Evolutionary conservation across 2,797 vertebrate species (phyloP), one percentile per base, ranked within the genome.

Genomic region (Percopsis omiscomaycus): DNA sequence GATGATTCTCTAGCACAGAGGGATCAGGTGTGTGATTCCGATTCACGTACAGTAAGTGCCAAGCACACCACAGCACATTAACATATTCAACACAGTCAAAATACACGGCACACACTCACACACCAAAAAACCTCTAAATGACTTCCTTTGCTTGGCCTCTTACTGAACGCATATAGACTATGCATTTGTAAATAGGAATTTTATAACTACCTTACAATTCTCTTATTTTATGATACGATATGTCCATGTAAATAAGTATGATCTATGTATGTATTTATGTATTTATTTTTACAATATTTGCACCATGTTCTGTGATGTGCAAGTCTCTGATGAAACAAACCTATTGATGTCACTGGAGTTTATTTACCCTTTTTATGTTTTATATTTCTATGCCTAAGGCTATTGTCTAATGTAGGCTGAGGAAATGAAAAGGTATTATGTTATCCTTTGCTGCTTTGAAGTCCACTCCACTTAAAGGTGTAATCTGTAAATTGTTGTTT

Each of bases 231-330:
- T 91, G 79, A 91, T 91, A 91, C 86, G 81, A 87, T 90, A 85
- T 86, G 85, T 91, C 84, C 90, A 89, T 78, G 84, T 89, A 89
- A 81, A 84, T 87, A 85, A 82, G 84, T 81, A 89, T 80, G 87
- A 88, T 87, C 87, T 77, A 75, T 89, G 84, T 92, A 90, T 83
- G 88, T 93, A 93, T 91, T 92, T 92, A 92, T 92, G 91, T 93
- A 93, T 92, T 92, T 91, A 92, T 92, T 90, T 89, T 86, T 91
- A 89, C 84, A 84, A 88, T 90, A 79, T 89, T 89, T 88, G 87
- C 89, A 92, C 90, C 86, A 70, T 84, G 82, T 79, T 88, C 88
- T 89, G 80, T 89, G 73, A 84, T 50, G 72, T 86, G 68, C 86
- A 88, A 80, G 63, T 85, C 74, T 78, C 68, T 84, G 83, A 80